Evolutionary conservation across 2,797 vertebrate genomes (phyloP).

Genomic region (Caiman crocodilus): DNA sequence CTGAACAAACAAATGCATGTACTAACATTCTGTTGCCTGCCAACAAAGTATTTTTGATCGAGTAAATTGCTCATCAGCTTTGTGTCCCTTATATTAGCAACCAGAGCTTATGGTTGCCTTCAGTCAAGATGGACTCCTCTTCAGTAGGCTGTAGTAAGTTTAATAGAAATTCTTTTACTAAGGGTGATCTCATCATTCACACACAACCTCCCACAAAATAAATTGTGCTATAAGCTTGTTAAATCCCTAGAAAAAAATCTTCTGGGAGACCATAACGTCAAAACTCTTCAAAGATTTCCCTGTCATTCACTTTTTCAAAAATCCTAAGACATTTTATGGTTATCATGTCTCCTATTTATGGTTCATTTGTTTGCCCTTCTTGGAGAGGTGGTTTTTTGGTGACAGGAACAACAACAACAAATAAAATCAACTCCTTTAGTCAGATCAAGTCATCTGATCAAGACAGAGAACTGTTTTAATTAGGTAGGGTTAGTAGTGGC

Average conservation of each 20-base stretch:
- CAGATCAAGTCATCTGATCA: too few relatives aligned
- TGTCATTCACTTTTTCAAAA: not conserved
- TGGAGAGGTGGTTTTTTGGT: not conserved
- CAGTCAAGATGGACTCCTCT: not conserved
- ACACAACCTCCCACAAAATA: not conserved
- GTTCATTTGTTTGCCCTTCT: not conserved
- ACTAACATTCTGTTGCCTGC: not conserved
- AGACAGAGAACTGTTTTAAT: too few relatives aligned
- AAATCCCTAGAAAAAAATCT: not conserved
- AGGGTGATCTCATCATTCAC: not conserved
- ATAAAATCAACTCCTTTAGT: not conserved
- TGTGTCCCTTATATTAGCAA: not conserved
- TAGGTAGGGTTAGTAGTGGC: not conserved
- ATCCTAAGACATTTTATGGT: not conserved
- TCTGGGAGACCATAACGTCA: not conserved
- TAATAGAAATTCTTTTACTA: not conserved
- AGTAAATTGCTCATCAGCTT: not conserved
- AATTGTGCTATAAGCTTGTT: not conserved
- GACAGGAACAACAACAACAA: not conserved
- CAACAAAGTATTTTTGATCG: not conserved
- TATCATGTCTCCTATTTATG: not conserved
- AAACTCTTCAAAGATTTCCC: not conserved
- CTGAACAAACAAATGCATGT: conserved; percentile 10
- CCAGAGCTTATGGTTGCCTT: not conserved
- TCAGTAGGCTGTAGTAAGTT: not conserved